Evolutionary conservation across 2,888 invertebrate species (phyloP).

Genomic region (Meloe dianella): DNA sequence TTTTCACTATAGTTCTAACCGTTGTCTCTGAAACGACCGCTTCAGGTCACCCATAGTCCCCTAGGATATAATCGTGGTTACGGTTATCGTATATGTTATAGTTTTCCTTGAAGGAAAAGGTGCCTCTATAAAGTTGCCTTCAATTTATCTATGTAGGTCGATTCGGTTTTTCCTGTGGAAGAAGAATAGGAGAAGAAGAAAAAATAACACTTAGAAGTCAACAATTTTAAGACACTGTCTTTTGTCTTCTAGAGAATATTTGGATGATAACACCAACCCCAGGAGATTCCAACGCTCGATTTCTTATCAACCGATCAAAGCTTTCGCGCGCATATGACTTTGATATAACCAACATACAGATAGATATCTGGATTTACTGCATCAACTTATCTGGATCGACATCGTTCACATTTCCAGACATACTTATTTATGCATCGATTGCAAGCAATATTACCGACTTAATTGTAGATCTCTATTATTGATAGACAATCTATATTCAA

Average conservation of each 20-base stretch:
- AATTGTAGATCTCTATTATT: not conserved
- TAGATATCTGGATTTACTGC: slow-evolving; percentile 28
- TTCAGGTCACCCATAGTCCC: slow-evolving; percentile 53
- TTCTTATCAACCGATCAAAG: slow-evolving; percentile 46
- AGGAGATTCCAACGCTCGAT: slow-evolving; percentile 36
- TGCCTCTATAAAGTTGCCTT: slow-evolving; percentile 56
- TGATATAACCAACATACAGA: slow-evolving; percentile 40
- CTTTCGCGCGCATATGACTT: slow-evolving; percentile 45
- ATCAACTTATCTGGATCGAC: slow-evolving; percentile 10
- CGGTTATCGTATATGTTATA: slow-evolving; percentile 59
- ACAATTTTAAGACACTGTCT: not conserved
- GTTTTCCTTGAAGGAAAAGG: slow-evolving; percentile 56
- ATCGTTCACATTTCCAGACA: slow-evolving; percentile 16
- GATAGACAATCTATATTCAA: not conserved
- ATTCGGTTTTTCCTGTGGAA: not conserved
- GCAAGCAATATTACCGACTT: not conserved
- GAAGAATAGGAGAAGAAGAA: not conserved
- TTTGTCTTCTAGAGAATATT: not conserved
- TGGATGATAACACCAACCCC: slow-evolving; percentile 25
- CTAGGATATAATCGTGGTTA: slow-evolving; percentile 56
- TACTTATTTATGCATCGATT: slow-evolving; percentile 14
- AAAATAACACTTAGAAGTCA: slow-evolving; percentile 24
- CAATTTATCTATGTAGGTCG: slow-evolving; percentile 52
- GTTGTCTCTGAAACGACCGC: slow-evolving; percentile 51
- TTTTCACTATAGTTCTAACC: slow-evolving; percentile 45